These are phyloP conservation scores for Canis aureus DNA, from an alignment of 2,113 vertebrate genomes.

Conservation along the genomic window DNA sequence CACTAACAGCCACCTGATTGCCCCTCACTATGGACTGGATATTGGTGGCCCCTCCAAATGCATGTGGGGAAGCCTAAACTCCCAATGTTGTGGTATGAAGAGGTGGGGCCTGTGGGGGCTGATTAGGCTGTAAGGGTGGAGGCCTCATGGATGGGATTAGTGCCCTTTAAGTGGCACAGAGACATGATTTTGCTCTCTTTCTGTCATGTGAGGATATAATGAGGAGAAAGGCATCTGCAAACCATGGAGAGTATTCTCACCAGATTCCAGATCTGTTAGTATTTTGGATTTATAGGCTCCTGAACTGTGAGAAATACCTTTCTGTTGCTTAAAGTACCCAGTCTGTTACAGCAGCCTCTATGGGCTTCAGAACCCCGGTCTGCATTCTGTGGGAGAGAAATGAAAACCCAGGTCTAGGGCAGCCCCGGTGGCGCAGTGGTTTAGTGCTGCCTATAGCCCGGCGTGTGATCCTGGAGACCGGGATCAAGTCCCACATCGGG, in stretches of 20 bases:
- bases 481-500: too few relatives aligned
- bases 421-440: too few relatives aligned
- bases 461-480: too few relatives aligned
- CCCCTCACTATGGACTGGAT: background rate
- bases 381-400: background rate
- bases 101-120: background rate
- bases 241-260: background rate
- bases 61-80: background rate
- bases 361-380: background rate
- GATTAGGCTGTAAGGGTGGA: background rate
- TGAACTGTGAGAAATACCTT: background rate
- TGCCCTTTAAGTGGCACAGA: background rate
- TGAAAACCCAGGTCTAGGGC: background rate
- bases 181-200: background rate
- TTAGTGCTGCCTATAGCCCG: too few relatives aligned
- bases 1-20: too few relatives aligned
- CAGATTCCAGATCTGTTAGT: too few relatives aligned
- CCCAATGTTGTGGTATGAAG: background rate
- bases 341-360: background rate
- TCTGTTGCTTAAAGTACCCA: background rate
- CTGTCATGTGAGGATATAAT: background rate
- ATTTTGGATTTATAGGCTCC: background rate
- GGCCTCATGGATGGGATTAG: background rate
- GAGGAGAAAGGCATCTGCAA: background rate
- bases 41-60: background rate